These are phyloP conservation scores for Colaptes auratus DNA, from an alignment of 2,113 vertebrate genomes.

Conservation along the genomic window DNA sequence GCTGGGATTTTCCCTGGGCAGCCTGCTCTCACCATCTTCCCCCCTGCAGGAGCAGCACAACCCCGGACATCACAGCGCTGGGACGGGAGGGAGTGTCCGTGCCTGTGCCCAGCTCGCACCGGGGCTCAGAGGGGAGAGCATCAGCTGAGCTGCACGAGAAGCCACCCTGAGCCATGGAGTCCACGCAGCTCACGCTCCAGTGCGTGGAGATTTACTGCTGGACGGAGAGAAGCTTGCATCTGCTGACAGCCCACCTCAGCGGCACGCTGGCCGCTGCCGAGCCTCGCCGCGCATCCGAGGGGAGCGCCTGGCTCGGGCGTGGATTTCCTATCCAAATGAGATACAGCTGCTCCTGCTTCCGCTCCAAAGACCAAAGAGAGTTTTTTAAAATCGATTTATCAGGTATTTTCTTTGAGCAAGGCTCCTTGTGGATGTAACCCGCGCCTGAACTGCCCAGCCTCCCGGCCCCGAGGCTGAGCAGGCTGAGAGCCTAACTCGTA, in stretches of 20 bases:
- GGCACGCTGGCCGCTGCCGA: rapidly evolving
- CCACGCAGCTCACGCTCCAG: neutral
- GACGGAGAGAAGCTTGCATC: neutral
- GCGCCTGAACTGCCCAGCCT: constrained; percentile 9
- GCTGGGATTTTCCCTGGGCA: neutral
- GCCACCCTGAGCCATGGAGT: neutral
- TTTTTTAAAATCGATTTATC: neutral
- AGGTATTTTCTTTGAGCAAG: constrained; percentile 4
- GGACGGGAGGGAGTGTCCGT: neutral
- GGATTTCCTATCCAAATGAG: neutral
- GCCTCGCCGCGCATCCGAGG: neutral
- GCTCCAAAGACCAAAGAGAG: neutral
- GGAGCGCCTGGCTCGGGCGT: rapidly evolving
- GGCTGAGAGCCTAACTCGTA: neutral
- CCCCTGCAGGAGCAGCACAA: neutral
- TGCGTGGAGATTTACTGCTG: neutral
- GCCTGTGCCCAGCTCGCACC: rapidly evolving
- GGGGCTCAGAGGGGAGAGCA: neutral
- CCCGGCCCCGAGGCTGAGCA: neutral
- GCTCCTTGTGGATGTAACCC: neutral
- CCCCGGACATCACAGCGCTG: rapidly evolving
- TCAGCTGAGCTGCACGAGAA: neutral
- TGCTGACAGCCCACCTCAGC: neutral
- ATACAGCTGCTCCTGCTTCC: constrained; percentile 54
- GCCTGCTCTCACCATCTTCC: neutral